phyloP scores from a whole-genome alignment of 2,113 vertebrate genomes.

The Pseudorhombus dupliciocellatus region DNA sequence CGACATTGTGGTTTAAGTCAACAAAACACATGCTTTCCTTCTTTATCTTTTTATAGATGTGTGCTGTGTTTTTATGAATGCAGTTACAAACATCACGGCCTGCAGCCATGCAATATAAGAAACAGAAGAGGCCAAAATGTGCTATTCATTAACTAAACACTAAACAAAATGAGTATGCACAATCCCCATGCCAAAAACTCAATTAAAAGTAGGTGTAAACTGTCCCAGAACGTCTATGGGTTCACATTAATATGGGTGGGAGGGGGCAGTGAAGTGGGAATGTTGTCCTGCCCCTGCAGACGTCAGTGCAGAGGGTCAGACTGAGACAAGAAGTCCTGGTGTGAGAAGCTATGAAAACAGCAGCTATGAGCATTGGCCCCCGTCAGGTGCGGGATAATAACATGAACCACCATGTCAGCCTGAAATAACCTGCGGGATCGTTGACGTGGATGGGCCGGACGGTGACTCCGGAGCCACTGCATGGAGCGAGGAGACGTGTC shows the following conservation, averaged over 20 bases:
- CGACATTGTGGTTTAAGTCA: background rate
- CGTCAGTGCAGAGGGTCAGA: constrained; percentile 26
- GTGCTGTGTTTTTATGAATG: background rate
- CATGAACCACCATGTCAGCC: background rate
- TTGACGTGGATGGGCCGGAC: too few relatives aligned
- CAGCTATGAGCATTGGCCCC: background rate
- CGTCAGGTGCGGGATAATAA: background rate
- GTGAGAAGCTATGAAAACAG: background rate
- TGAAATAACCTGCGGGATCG: background rate
- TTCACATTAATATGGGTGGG: constrained; percentile 5
- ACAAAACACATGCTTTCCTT: background rate
- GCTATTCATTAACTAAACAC: background rate
- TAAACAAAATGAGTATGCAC: background rate
- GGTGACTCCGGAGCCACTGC: background rate
- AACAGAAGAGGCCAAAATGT: constrained; percentile 1
- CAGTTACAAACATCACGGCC: background rate
- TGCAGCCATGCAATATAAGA: background rate
- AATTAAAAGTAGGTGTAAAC: constrained; percentile 14
- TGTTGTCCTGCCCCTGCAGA: constrained; percentile 15
- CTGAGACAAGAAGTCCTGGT: background rate
- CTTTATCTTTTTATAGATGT: constrained; percentile 9
- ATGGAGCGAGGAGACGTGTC: too few relatives aligned
- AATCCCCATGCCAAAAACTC: background rate
- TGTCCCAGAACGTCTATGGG: background rate
- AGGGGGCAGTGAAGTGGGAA: constrained; percentile 3